phyloP scores from a whole-genome alignment of 2,113 vertebrate species.

The Bos indicus region DNA sequence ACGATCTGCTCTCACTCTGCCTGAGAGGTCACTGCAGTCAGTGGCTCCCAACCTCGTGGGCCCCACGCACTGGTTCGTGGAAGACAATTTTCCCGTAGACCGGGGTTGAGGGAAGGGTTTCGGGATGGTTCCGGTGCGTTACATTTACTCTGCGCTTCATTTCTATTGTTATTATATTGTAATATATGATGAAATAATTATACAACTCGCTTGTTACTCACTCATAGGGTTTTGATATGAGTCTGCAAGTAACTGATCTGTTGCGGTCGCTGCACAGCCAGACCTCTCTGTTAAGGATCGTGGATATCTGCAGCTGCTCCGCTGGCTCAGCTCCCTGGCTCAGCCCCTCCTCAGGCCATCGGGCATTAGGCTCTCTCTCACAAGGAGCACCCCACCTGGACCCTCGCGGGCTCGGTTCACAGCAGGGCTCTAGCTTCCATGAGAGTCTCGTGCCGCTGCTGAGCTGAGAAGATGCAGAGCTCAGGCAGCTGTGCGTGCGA shows the following conservation, averaged over 20 bases:
- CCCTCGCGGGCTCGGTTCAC: not conserved
- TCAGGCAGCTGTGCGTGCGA: not conserved
- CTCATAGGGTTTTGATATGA: not conserved
- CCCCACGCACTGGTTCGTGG: not conserved
- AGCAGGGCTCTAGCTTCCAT: not conserved
- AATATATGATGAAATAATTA: not conserved
- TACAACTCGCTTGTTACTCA: not conserved
- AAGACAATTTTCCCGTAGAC: not conserved
- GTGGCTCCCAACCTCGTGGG: not conserved
- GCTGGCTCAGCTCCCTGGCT: not conserved
- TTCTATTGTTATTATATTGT: not conserved
- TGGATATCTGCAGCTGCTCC: accelerated
- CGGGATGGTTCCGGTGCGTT: accelerated
- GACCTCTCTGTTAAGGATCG: not conserved
- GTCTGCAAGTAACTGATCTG: not conserved
- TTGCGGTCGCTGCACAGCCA: accelerated
- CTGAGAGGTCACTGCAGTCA: not conserved
- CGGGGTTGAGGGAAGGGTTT: not conserved
- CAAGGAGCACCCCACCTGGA: not conserved
- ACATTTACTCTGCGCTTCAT: not conserved
- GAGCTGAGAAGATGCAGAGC: not conserved
- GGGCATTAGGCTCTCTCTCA: not conserved
- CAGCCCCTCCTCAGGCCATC: not conserved
- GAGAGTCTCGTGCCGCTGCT: accelerated
- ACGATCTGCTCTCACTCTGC: not conserved